phyloP scores from a whole-genome alignment of 2,113 vertebrate species.

The Psettodes erumei region DNA sequence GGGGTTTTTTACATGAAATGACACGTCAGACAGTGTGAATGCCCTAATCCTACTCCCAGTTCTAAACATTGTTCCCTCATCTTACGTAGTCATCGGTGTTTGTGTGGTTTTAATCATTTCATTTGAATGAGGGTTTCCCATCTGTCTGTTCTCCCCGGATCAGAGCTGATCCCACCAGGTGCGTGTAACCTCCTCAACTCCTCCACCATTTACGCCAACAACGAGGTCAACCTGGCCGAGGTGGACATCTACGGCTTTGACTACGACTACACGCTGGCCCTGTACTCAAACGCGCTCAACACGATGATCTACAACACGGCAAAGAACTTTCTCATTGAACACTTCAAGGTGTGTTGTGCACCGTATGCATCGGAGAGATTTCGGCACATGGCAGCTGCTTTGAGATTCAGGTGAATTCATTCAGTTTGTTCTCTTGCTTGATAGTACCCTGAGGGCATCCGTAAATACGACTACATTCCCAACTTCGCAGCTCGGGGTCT shows the following conservation, averaged over 20 bases:
- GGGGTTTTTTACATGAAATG: not conserved
- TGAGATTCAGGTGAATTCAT: not conserved
- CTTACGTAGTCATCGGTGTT: not conserved
- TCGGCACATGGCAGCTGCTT: not conserved
- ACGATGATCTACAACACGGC: slow-evolving; percentile 83
- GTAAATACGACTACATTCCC: slow-evolving; percentile 85
- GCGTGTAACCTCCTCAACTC: slow-evolving; percentile 85
- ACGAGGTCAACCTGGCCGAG: slow-evolving; percentile 83
- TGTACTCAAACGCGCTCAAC: slow-evolving; percentile 83
- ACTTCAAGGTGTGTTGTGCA: slow-evolving; percentile 80
- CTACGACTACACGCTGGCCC: slow-evolving; percentile 86
- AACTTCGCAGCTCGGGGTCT: slow-evolving; percentile 87
- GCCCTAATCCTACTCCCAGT: not conserved
- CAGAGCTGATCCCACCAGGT: slow-evolving; percentile 87
- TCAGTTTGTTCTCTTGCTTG: not conserved
- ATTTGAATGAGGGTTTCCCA: not conserved
- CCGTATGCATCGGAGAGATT: rapidly evolving
- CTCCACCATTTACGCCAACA: slow-evolving; percentile 87
- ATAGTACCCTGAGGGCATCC: slow-evolving; percentile 86
- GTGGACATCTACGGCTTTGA: slow-evolving; percentile 88
- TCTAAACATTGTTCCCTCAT: not conserved
- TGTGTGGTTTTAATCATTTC: not conserved
- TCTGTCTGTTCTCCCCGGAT: not conserved
- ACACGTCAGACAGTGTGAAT: not conserved
- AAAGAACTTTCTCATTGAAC: slow-evolving; percentile 77